Conservation (phyloP, 2,113 vertebrate genomes). For the Gadus chalcogrammus region DNA sequence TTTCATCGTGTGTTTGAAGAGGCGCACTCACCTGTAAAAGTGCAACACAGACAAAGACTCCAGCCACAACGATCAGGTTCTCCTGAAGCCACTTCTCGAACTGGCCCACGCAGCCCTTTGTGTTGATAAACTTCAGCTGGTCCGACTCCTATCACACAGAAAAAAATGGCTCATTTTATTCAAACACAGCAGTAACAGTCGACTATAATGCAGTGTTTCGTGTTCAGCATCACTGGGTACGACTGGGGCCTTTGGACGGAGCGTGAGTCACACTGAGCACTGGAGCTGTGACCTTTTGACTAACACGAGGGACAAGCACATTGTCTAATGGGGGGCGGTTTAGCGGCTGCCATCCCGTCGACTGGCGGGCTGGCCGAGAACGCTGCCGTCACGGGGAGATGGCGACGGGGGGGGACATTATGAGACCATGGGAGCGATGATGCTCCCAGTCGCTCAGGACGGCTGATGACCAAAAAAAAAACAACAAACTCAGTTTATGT, state of each 20-base stretch:
- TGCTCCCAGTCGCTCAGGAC: neutral
- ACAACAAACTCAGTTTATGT: neutral
- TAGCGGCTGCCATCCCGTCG: neutral
- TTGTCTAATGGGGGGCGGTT: neutral
- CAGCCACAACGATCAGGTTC: constrained; percentile 85
- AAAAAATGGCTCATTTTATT: constrained; percentile 1
- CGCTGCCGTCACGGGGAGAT: neutral
- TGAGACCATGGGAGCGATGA: neutral
- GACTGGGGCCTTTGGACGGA: constrained; percentile 1
- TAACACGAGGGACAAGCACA: constrained; percentile 28
- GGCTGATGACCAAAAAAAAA: neutral
- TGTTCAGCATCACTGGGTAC: neutral
- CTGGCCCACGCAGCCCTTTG: constrained; percentile 89
- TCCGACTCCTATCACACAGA: constrained; percentile 74
- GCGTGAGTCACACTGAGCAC: constrained; percentile 9
- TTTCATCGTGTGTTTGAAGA: neutral
- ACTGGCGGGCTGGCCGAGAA: neutral
- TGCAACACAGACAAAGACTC: constrained; percentile 83
- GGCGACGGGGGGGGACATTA: neutral
- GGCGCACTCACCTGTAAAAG: constrained; percentile 80
- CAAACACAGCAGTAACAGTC: neutral
- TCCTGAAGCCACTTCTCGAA: constrained; percentile 94
- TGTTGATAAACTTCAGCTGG: constrained; percentile 82
- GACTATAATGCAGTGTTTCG: neutral
- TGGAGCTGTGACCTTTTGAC: constrained; percentile 31